Percentiles rank a stretch among this genome's conserved stretches.
phyloP scores from a whole-genome alignment of 2,888 invertebrate species.

The Stenodema calcarata region DNA sequence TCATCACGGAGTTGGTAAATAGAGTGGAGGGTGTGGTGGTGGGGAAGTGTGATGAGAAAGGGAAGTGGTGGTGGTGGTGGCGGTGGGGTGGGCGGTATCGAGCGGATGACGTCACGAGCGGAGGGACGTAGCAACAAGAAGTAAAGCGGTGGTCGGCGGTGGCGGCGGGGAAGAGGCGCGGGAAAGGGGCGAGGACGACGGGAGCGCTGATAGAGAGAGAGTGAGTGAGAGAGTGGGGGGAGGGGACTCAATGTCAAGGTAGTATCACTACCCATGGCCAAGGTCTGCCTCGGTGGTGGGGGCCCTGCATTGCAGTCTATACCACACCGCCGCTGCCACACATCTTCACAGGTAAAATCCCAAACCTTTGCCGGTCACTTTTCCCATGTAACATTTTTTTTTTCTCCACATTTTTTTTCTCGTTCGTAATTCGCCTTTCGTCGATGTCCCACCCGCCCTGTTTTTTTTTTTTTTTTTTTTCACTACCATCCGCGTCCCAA shows the following conservation, averaged over 20 bases:
- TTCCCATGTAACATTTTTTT: not conserved
- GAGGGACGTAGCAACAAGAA: conserved; percentile 47
- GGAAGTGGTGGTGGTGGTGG: conserved; percentile 43
- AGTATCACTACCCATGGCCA: conserved; percentile 49
- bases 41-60: not conserved
- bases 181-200: not conserved
- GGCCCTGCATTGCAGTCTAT: conserved; percentile 47
- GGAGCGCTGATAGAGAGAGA: not conserved
- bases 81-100: conserved; percentile 48
- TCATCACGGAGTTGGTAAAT: not conserved
- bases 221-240: not conserved
- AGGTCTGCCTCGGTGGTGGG: conserved; percentile 45
- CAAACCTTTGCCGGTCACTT: conserved; percentile 26
- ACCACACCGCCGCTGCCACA: conserved; percentile 39
- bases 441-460: not conserved
- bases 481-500: no score
- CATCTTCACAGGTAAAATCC: conserved; percentile 40
- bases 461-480: no score
- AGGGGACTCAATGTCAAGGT: conserved; percentile 45
- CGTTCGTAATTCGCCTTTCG: not conserved
- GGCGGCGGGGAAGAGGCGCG: not conserved
- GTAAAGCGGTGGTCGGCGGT: no score
- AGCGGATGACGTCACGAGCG: conserved; percentile 44
- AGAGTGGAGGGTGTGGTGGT: not conserved
- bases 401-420: not conserved